Evolutionary conservation across 2,888 invertebrate genomes (phyloP).

Genomic region (Microdon myrmicae): DNA sequence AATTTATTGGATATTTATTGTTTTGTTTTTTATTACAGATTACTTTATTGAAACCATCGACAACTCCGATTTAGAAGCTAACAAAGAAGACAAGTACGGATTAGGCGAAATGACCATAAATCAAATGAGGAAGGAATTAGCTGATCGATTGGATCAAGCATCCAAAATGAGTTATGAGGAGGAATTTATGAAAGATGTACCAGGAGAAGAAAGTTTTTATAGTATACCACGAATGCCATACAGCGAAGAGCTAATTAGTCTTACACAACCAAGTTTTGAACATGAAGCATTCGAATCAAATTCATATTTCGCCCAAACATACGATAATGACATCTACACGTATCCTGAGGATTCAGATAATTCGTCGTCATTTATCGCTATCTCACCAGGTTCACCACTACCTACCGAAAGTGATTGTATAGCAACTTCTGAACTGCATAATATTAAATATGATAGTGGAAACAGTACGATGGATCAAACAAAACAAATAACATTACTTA

Average conservation of each 20-base stretch:
- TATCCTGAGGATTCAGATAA: slow-evolving; percentile 30
- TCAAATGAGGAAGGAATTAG: slow-evolving; percentile 32
- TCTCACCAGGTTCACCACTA: slow-evolving; percentile 32
- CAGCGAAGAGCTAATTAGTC: slow-evolving; percentile 37
- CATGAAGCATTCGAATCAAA: slow-evolving; percentile 31
- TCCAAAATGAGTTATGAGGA: slow-evolving; percentile 24
- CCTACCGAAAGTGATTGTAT: slow-evolving; percentile 37
- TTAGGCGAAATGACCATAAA: slow-evolving; percentile 47
- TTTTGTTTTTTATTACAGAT: slow-evolving; percentile 15
- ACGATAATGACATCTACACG: slow-evolving; percentile 4
- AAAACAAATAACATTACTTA: slow-evolving; percentile 14
- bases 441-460: slow-evolving; percentile 5
- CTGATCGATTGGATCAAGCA: slow-evolving; percentile 23
- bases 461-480: slow-evolving; percentile 6
- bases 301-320: slow-evolving; percentile 11
- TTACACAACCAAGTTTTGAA: slow-evolving; percentile 30
- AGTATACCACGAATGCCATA: slow-evolving; percentile 29
- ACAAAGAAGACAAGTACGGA: slow-evolving; percentile 39
- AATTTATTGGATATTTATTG: background rate
- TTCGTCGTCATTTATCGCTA: slow-evolving; percentile 25
- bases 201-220: slow-evolving; percentile 30
- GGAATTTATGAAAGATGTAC: slow-evolving; percentile 35
- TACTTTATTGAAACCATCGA: slow-evolving; percentile 36
- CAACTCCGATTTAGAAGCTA: slow-evolving; percentile 40
- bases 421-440: slow-evolving; percentile 27